A percentile compares a stretch with the other conserved stretches of the same genome.
Evolutionary conservation across 2,797 vertebrate species (phyloP).

Genomic region (Orientallactaga sibirica): DNA sequence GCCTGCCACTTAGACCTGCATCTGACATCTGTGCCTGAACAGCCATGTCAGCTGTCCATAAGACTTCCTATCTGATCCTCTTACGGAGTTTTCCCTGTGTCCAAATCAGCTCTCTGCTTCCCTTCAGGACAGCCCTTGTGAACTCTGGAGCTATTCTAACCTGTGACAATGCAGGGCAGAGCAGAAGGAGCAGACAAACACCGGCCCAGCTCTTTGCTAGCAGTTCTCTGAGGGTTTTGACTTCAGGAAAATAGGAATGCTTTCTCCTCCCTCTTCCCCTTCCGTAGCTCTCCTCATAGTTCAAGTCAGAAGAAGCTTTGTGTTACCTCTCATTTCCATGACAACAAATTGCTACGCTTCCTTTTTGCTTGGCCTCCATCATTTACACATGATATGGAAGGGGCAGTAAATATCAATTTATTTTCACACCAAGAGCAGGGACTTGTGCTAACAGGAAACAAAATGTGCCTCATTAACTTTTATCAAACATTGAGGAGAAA

Average conservation of each 20-base stretch:
- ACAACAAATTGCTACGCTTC: slow-evolving; percentile 56
- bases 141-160: not conserved
- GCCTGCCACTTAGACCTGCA: not conserved
- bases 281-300: slow-evolving; percentile 27
- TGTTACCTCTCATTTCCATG: slow-evolving; percentile 72
- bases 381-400: slow-evolving; percentile 34
- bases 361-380: slow-evolving; percentile 3
- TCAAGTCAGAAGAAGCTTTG: slow-evolving; percentile 37
- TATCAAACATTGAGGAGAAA: slow-evolving; percentile 42
- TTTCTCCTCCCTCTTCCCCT: not conserved
- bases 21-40: not conserved
- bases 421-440: slow-evolving; percentile 44
- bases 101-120: not conserved
- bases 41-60: too few relatives aligned
- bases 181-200: not conserved
- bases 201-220: not conserved
- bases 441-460: slow-evolving; percentile 47
- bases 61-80: not conserved
- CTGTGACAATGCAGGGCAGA: not conserved
- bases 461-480: slow-evolving; percentile 49
- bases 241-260: not conserved
- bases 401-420: not conserved
- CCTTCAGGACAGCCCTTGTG: not conserved
- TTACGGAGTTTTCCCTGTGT: not conserved
- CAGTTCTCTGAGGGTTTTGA: slow-evolving; percentile 12